Conservation (phyloP, 1,140 invertebrate species). For the Mactra quadrangularis region DNA sequence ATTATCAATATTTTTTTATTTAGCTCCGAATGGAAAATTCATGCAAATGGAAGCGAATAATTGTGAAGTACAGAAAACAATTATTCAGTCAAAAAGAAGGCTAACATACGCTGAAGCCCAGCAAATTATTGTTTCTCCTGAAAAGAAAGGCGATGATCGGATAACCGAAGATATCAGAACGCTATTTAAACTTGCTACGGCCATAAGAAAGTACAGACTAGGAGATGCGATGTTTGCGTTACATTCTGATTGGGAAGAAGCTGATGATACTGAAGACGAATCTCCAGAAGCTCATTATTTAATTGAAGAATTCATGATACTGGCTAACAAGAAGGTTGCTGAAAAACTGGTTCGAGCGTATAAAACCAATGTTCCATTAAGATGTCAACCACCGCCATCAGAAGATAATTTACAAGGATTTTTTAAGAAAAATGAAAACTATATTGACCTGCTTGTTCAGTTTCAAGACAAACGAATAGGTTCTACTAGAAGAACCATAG, state of each 20-base stretch:
- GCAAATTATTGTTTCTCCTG: slow-evolving; percentile 61
- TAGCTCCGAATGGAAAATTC: slow-evolving; percentile 57
- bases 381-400: slow-evolving; percentile 64
- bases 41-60: slow-evolving; percentile 39
- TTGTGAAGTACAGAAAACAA: slow-evolving; percentile 56
- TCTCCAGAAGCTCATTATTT: slow-evolving; percentile 74
- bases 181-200: slow-evolving; percentile 67
- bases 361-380: slow-evolving; percentile 49
- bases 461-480: slow-evolving; percentile 53
- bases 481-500: slow-evolving; percentile 2
- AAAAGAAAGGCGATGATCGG: background rate
- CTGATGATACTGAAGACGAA: slow-evolving; percentile 59
- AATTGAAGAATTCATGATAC: slow-evolving; percentile 72
- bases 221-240: slow-evolving; percentile 65
- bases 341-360: slow-evolving; percentile 15
- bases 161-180: slow-evolving; percentile 57
- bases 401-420: slow-evolving; percentile 58
- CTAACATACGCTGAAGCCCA: slow-evolving; percentile 73
- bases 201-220: slow-evolving; percentile 64
- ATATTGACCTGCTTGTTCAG: slow-evolving; percentile 56
- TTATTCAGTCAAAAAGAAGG: slow-evolving; percentile 66
- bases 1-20: slow-evolving; percentile 73
- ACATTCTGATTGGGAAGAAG: slow-evolving; percentile 63
- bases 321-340: slow-evolving; percentile 51
- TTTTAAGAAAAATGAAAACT: slow-evolving; percentile 40